phyloP scores from a whole-genome alignment of 2,888 invertebrate genomes.

The Mechanitis mazaeus region DNA sequence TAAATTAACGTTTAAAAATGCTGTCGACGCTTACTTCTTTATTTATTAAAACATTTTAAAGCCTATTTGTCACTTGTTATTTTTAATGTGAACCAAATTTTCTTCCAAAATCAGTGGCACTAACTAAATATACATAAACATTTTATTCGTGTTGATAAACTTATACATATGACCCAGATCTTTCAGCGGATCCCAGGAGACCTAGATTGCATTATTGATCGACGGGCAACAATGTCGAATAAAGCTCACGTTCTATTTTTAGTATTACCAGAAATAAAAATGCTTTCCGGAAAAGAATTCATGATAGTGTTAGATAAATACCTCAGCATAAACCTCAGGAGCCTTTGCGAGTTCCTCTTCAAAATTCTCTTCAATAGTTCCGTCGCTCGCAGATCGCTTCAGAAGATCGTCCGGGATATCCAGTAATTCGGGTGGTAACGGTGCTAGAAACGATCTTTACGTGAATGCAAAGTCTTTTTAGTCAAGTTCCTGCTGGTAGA shows the following conservation, averaged over 20 bases:
- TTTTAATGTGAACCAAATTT: too few relatives aligned
- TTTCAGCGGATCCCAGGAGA: constrained; percentile 23
- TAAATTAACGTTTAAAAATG: too few relatives aligned
- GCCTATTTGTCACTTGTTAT: not conserved
- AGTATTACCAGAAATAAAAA: not conserved
- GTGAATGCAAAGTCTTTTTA: not conserved
- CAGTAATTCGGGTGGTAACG: constrained; percentile 60
- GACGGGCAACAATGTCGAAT: constrained; percentile 12
- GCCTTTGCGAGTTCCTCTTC: constrained; percentile 89
- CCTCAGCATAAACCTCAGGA: constrained; percentile 67
- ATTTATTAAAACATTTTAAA: not conserved
- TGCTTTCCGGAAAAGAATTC: not conserved
- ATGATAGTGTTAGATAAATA: constrained; percentile 26
- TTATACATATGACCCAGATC: constrained; percentile 24
- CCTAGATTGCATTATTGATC: constrained; percentile 30
- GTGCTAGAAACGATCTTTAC: constrained; percentile 40
- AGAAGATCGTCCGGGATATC: constrained; percentile 52
- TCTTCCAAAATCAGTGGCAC: too few relatives aligned
- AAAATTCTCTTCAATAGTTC: constrained; percentile 93
- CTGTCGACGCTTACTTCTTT: not conserved
- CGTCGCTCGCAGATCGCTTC: constrained; percentile 83
- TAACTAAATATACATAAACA: not conserved
- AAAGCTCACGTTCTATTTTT: constrained; percentile 6
- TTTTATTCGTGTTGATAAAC: constrained; percentile 12
- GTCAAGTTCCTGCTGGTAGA: not conserved